Percentiles rank a stretch among this genome's conserved stretches.
Conservation (phyloP, 2,113 vertebrate genomes). For the Alces alces region DNA sequence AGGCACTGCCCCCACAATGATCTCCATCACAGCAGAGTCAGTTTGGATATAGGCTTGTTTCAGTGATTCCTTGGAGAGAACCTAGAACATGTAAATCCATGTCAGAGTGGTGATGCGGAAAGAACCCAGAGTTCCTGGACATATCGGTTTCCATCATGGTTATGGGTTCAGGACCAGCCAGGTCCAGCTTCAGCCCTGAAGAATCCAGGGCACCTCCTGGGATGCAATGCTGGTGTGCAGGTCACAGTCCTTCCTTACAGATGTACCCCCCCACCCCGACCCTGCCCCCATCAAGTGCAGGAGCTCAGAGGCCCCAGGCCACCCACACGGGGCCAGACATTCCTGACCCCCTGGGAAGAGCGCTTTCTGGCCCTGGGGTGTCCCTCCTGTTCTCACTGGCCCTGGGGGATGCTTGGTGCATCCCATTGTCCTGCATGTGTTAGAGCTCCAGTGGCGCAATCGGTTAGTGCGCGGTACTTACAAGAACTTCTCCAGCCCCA, state of each 20-base stretch:
- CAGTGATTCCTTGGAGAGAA: neutral
- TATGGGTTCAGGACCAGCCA: accelerated
- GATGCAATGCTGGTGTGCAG: accelerated
- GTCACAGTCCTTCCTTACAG: neutral
- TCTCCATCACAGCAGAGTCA: neutral
- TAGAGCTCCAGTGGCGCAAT: too few relatives aligned
- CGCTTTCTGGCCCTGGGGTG: accelerated
- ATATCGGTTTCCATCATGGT: neutral
- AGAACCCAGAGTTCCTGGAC: too few relatives aligned
- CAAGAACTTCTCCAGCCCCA: accelerated
- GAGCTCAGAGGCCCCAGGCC: neutral
- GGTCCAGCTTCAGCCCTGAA: neutral
- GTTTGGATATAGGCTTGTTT: neutral
- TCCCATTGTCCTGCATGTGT: accelerated
- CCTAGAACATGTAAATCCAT: neutral
- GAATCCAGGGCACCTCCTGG: neutral
- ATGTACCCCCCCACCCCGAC: accelerated
- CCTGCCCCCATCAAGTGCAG: accelerated
- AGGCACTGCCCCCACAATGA: neutral
- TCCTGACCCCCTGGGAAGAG: neutral
- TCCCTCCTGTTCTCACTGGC: neutral
- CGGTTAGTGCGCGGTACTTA: too few relatives aligned
- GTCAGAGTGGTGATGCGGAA: neutral
- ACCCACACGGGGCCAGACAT: accelerated
- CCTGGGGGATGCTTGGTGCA: accelerated